Evolutionary conservation across 2,113 vertebrate genomes (phyloP), one percentile per base, ranked within the genome.

Genomic region (Bungarus multicinctus): DNA sequence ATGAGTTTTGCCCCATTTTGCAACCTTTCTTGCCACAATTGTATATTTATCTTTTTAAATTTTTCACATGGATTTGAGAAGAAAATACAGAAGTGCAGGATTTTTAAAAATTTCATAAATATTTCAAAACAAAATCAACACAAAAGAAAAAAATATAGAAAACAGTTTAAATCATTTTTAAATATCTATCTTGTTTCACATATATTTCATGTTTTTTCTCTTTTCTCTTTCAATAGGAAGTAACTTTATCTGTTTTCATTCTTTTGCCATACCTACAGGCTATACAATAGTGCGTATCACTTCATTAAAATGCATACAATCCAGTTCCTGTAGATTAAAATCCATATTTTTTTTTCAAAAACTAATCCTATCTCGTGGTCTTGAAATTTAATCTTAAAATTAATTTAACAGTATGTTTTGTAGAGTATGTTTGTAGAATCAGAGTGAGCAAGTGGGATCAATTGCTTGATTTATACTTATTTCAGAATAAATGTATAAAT

Each of bases 241-340:
- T 39, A 25, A n/a, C 34, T 89, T 89, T 89, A 86, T 90, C n/a
- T 18, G 7, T 39, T 50, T 89, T 58, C 23, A 43, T 64, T 85
- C 12, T 60, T 85, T 50, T 30, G 10, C 4, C 34, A 27, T 47
- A 87, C n/a, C n/a, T 87, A 58, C 39, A 85, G 64, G 74, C 81
- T 86, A 16, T 55, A 89, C 12, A 5, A 64, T n/a, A 85, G 0
- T 93, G 69, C 87, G 91, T 94, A 94, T 94, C 91, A 53, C 90
- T 54, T 60, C 91, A 55, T n/a, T 91, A 93, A 14, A 18, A 91
- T 34, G 30, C 1, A 47, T 86, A 52, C n/a, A 53, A 90, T 47
- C 14, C 53, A 69, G 8, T 2, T 81, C 74, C 34, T 81, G 18
- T 43, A 93, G 87, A 54, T 93, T 69, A 87, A 87, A 94, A 94